Evolutionary conservation across 2,113 vertebrate genomes (phyloP).

Genomic region (Psephotus haematonotus): DNA sequence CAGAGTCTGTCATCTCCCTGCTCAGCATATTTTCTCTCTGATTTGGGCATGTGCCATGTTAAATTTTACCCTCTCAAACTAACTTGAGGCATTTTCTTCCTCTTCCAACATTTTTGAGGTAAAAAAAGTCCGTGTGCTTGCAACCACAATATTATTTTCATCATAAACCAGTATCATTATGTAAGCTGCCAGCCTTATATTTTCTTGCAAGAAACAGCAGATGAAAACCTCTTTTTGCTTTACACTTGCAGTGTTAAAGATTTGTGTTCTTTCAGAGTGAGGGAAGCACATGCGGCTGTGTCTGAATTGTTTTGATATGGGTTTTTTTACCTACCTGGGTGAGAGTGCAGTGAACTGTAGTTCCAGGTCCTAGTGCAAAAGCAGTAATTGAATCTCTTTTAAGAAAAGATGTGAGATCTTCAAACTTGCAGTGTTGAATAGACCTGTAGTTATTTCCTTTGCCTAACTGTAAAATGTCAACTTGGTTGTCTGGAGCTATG

Average conservation of each 20-base stretch:
- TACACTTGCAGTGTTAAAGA: background rate
- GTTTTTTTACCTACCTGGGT: background rate
- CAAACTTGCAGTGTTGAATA: background rate
- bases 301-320: background rate
- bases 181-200: background rate
- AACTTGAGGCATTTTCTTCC: background rate
- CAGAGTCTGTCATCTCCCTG: background rate
- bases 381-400: background rate
- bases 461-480: conserved; percentile 10
- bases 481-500: conserved; percentile 46
- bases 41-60: background rate
- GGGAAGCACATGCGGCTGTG: background rate
- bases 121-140: background rate
- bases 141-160: background rate
- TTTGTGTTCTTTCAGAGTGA: background rate
- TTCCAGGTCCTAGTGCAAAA: background rate
- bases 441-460: conserved; percentile 14
- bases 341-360: background rate
- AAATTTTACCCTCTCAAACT: background rate
- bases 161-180: background rate
- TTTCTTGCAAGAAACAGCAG: background rate
- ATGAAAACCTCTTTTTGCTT: background rate
- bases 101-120: background rate
- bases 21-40: background rate
- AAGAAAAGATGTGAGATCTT: background rate